Percentiles rank a stretch among this genome's conserved stretches.
phyloP scores from a whole-genome alignment of 2,888 invertebrate species.

The Rhingia campestris region DNA sequence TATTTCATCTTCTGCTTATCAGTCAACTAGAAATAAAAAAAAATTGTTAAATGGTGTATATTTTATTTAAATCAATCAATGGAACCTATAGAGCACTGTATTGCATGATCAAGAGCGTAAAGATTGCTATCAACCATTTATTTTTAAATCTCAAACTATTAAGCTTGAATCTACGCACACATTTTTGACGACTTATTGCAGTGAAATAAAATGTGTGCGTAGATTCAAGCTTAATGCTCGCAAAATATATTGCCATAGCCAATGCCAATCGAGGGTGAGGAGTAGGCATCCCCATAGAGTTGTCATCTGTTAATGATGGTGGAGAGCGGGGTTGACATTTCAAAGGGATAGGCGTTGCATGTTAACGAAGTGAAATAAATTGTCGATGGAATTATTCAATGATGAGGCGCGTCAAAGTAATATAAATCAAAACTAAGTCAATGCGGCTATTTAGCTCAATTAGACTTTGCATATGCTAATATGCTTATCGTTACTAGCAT shows the following conservation, averaged over 20 bases:
- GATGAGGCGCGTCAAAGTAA: background rate
- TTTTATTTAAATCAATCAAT: slow-evolving; percentile 2
- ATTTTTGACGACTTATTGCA: too few species aligned
- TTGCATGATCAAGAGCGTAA: slow-evolving; percentile 15
- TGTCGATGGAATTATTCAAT: background rate
- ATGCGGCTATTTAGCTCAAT: background rate
- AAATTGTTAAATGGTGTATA: background rate
- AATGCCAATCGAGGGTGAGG: background rate
- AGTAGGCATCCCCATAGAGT: too few species aligned
- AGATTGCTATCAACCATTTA: slow-evolving; percentile 5
- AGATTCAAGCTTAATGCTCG: background rate
- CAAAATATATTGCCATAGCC: background rate
- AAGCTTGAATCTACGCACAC: too few species aligned
- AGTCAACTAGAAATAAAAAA: slow-evolving; percentile 61
- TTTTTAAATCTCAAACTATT: background rate
- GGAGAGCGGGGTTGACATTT: background rate
- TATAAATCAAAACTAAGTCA: background rate
- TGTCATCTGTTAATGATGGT: background rate
- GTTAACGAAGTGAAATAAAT: background rate
- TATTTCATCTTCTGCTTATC: slow-evolving; percentile 69
- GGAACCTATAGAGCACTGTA: background rate
- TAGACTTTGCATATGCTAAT: background rate
- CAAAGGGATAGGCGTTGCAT: background rate
- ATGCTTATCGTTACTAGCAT: too few species aligned
- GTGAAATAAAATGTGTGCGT: background rate